Evolutionary conservation across 2,113 vertebrate genomes (phyloP).

Genomic region (Osmerus eperlanus): DNA sequence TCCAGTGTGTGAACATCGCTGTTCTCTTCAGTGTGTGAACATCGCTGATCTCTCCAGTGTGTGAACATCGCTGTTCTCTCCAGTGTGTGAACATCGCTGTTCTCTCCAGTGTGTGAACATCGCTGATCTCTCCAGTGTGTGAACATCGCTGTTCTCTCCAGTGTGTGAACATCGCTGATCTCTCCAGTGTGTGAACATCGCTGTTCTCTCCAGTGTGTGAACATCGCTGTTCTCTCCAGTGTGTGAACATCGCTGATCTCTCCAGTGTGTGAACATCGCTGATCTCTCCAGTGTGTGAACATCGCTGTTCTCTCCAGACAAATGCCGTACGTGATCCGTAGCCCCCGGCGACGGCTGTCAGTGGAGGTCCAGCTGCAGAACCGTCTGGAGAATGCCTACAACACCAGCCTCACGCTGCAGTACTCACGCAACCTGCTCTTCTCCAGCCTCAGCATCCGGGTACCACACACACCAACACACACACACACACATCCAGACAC

Average conservation of each 20-base stretch:
- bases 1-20: background rate
- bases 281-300: constrained; percentile 1
- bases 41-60: too few species aligned
- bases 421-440: constrained; percentile 91
- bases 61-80: too few species aligned
- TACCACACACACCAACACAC: constrained; percentile 42
- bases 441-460: constrained; percentile 82
- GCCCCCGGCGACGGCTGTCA: constrained; percentile 73
- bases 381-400: constrained; percentile 89
- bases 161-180: background rate
- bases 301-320: constrained; percentile 67
- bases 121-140: background rate
- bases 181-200: background rate
- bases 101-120: background rate
- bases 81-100: background rate
- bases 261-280: background rate
- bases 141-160: too few species aligned
- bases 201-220: too few species aligned
- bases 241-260: background rate
- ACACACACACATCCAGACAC: background rate
- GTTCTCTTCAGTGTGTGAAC: background rate
- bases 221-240: background rate
- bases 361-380: constrained; percentile 84
- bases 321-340: constrained; percentile 79
- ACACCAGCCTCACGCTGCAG: constrained; percentile 80